Evolutionary conservation across 1,140 invertebrate species (phyloP).

Genomic region (Phenacoccus solenopsis): DNA sequence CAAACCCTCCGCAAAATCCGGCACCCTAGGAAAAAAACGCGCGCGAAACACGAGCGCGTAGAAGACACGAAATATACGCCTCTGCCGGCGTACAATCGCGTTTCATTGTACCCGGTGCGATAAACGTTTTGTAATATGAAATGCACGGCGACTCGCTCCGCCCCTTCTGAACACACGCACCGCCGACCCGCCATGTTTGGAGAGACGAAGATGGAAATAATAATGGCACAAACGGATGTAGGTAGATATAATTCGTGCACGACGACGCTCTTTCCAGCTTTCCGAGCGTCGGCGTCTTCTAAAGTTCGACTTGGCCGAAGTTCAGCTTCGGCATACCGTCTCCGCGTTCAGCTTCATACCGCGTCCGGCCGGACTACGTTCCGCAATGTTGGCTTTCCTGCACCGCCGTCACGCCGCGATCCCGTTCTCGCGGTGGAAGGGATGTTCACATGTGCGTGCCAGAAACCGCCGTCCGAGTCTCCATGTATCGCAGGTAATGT

Average conservation of each 20-base stretch:
- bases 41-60: too few relatives aligned
- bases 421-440: not conserved
- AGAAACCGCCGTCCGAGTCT: not conserved
- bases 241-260: constrained; percentile 9
- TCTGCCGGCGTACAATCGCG: not conserved
- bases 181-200: not conserved
- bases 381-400: too few relatives aligned
- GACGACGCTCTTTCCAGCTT: not conserved
- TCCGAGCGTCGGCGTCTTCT: not conserved
- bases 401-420: not conserved
- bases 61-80: not conserved
- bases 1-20: too few relatives aligned
- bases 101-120: not conserved
- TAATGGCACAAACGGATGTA: constrained; percentile 16
- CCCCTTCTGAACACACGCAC: not conserved
- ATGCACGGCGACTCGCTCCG: not conserved
- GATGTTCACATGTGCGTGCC: not conserved
- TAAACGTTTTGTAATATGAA: not conserved
- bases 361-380: not conserved
- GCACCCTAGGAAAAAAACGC: too few relatives aligned
- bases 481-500: not conserved
- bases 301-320: not conserved
- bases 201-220: constrained; percentile 8
- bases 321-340: not conserved
- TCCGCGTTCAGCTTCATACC: not conserved